Base-by-base conservation (phyloP, 1,140 invertebrate species). In the Anadara kagoshimensis region DNA sequence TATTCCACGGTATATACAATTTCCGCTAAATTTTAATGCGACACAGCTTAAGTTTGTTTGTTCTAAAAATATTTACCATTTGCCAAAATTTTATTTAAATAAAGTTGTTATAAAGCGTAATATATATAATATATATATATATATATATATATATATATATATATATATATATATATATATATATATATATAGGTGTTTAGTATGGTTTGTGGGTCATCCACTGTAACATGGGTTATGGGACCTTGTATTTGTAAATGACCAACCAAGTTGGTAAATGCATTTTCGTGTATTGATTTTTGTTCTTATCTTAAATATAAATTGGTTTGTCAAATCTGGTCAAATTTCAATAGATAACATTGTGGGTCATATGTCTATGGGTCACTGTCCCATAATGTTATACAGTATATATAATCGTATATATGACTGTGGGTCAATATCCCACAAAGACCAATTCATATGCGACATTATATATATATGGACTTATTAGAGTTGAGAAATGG, bases 211-310 rank as follows among this genome's bases (percentile, higher is more conserved):
- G 56, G 56, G 56, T 58, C 24, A 36, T 26, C 5, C 56, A 58
- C 56, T 58, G 56, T 58, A 58, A 58, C 56, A 58, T 58, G 53
- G 53, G 53, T 54, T 54, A 54, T 54, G 53, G 53, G 53, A 54
- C 53, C 53, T 54, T 54, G 53, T 54, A 10, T 54, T 54, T 54
- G 20, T 54, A 54, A 54, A 54, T n/a, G 24, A 1, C n/a, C 56
- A 58, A 58, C 12, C 29, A 24, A 58, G 56, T 16, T 58, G 56
- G 24, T 24, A 29, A 58, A 58, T 26, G 56, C 20, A 58, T 58
- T 58, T 58, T 58, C 56, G 8, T 11, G 14, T 20, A 22, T 58
- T 36, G 56, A 29, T 58, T 58, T 58, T 58, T 58, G 56, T 58
- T 36, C 14, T 29, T 16, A 58, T 58, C 56, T 58, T 58, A 58